phyloP scores from a whole-genome alignment of 1,140 invertebrate species.

The Pemphigus obesinymphae region DNA sequence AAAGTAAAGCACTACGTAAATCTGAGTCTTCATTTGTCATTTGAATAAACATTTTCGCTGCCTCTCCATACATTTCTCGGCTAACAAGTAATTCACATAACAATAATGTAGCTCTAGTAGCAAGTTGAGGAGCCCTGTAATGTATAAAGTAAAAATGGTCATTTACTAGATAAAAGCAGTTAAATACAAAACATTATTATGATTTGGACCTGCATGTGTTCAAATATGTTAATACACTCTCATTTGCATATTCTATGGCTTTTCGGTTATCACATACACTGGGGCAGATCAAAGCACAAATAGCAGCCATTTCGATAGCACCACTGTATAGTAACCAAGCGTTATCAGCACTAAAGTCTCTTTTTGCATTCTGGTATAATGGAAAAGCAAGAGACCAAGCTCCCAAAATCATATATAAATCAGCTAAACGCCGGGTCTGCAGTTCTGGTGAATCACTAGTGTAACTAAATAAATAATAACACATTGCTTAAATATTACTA shows the following conservation, averaged over 20 bases:
- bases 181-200: neutral
- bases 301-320: conserved; percentile 89
- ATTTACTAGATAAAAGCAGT: neutral
- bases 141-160: conserved; percentile 46
- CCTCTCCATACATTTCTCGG: conserved; percentile 72
- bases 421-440: conserved; percentile 84
- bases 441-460: conserved; percentile 85
- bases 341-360: conserved; percentile 92
- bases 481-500: neutral
- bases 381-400: conserved; percentile 89
- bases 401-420: conserved; percentile 94
- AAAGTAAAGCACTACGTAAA: conserved; percentile 78
- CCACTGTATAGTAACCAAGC: conserved; percentile 96
- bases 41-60: conserved; percentile 86
- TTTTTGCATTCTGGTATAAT: conserved; percentile 90
- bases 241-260: conserved; percentile 86
- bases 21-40: conserved; percentile 95
- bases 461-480: conserved; percentile 59
- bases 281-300: conserved; percentile 85
- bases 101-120: conserved; percentile 81
- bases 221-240: conserved; percentile 83
- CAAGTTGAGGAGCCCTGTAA: conserved; percentile 76
- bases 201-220: conserved; percentile 72
- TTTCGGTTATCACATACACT: conserved; percentile 60
- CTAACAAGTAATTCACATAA: conserved; percentile 81